Base-by-base conservation (phyloP, 2,888 invertebrate species). In the Serrognathus titanus region DNA sequence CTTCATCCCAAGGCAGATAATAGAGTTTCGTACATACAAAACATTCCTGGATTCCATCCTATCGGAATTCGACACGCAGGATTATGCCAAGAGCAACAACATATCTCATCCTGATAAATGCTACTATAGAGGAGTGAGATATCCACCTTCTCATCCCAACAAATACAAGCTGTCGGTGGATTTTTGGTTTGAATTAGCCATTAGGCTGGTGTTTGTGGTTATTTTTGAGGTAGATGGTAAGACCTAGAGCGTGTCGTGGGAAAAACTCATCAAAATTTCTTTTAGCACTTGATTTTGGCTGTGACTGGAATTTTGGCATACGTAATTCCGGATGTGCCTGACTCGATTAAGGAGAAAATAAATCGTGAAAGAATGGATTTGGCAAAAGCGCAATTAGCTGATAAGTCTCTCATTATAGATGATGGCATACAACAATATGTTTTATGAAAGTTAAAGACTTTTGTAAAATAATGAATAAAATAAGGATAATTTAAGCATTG, bases 221-320 rank as follows among this genome's bases (percentile, higher is more conserved):
- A 73, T 83, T 11, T 87, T 85, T 76, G 84, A 85, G 80, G 85
- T 84, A 71, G 67, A 61, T 43, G 3, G 39, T 10, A 5, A n/a
- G 4, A 39, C 4, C 39, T 12, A 9, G 0, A 40, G 13, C 12
- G 10, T 8, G 84, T 85, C 80, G 85, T 84, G 71, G 67, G n/a
- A 11, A 35, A 31, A 11, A 31, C 16, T 12, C 24, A 35, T 4
- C 16, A 11, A 9, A 12, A 48, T 61, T 56, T 58, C 41, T 71
- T 74, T 20, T 73, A 83, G 83, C 81, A 83, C 65, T 60, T 80
- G 9, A 81, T 85, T 2, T 83, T 86, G 65, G 79, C 84, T 24
- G 59, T 83, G 50, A 84, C 84, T 31, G 83, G 83, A 1, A 74
- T 85, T 47, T 80, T 88, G 76, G 82, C 84, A 10, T 85, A 84